phyloP scores from a whole-genome alignment of 2,888 invertebrate genomes.

The Nomada ruficornis region DNA sequence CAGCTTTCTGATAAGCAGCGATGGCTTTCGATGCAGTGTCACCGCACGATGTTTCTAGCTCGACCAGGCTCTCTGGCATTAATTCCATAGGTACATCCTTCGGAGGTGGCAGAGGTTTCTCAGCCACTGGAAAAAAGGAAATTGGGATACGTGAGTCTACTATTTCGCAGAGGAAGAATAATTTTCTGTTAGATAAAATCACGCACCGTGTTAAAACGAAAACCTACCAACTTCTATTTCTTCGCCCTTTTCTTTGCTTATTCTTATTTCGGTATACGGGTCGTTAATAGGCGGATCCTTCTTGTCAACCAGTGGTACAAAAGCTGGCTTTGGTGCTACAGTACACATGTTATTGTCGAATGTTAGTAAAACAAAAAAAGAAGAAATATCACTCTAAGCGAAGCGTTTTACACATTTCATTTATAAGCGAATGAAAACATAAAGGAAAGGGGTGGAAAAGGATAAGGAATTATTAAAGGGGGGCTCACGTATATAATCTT shows the following conservation, averaged over 20 bases:
- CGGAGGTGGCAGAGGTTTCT: constrained; percentile 72
- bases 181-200: not conserved
- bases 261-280: constrained; percentile 84
- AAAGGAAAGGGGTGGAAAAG: not conserved
- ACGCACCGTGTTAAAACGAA: constrained; percentile 1
- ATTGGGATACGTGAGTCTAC: not conserved
- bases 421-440: constrained; percentile 7
- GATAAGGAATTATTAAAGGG: constrained; percentile 53
- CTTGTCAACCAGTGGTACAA: constrained; percentile 77
- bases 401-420: not conserved
- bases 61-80: constrained; percentile 84
- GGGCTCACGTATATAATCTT: constrained; percentile 80
- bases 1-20: constrained; percentile 88
- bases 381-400: constrained; percentile 21
- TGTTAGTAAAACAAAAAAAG: constrained; percentile 53
- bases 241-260: constrained; percentile 82
- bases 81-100: constrained; percentile 71
- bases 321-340: constrained; percentile 82
- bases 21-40: constrained; percentile 87
- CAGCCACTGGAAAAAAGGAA: constrained; percentile 72
- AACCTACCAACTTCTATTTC: constrained; percentile 82
- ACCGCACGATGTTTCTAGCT: constrained; percentile 86
- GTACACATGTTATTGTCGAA: constrained; percentile 61
- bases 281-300: constrained; percentile 76
- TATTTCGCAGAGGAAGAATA: not conserved